A percentile compares a stretch with the other conserved stretches of the same genome.
These are phyloP conservation scores for Littorina saxatilis DNA, from an alignment of 1,140 invertebrate species.

Conservation along the genomic window DNA sequence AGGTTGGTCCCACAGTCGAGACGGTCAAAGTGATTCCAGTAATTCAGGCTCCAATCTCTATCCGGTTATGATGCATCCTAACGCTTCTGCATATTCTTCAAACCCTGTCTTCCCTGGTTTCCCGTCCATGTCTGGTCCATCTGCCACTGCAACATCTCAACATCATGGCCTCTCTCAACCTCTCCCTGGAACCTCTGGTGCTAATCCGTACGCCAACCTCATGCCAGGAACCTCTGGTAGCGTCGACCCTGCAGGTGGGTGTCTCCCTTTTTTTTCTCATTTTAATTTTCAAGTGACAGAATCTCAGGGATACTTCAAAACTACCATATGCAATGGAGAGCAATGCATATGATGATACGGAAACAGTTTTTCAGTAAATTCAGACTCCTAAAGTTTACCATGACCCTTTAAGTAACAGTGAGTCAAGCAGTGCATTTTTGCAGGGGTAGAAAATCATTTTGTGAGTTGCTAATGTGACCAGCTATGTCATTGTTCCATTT, in stretches of 20 bases:
- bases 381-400: too few relatives aligned
- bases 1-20: conserved; percentile 28
- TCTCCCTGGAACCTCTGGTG: not conserved
- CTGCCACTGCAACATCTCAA: not conserved
- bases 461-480: too few relatives aligned
- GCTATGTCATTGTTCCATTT: too few relatives aligned
- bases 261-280: not conserved
- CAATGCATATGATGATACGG: too few relatives aligned
- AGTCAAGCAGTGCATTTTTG: too few relatives aligned
- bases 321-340: too few relatives aligned
- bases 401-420: too few relatives aligned
- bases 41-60: conserved; percentile 16
- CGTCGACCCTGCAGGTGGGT: conserved; percentile 34
- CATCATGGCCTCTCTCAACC: conserved; percentile 9
- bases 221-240: conserved; percentile 14
- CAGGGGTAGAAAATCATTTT: too few relatives aligned
- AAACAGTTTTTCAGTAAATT: too few relatives aligned
- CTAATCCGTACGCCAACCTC: conserved; percentile 11
- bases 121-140: not conserved
- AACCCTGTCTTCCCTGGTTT: conserved; percentile 21
- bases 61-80: conserved; percentile 33
- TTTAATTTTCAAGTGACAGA: not conserved
- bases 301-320: not conserved
- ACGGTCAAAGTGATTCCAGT: conserved; percentile 24
- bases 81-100: conserved; percentile 6